Conservation (phyloP, 1,140 invertebrate species). For the Acromyrmex charruanus region DNA sequence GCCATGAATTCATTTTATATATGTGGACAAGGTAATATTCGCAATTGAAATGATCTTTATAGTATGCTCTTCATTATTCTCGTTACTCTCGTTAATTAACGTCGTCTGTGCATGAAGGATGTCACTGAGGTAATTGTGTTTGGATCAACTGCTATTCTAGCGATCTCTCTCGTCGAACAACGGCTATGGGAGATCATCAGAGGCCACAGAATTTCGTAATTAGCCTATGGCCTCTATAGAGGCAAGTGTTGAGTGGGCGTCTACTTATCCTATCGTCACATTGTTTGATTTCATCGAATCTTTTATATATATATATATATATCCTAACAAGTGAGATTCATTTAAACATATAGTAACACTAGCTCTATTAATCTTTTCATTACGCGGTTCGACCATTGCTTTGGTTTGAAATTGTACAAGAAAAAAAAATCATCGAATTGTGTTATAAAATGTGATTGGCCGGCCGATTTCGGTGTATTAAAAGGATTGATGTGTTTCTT, state of each 20-base stretch:
- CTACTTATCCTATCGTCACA: constrained; percentile 62
- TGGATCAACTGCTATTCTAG: constrained; percentile 60
- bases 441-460: neutral
- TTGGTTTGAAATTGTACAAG: neutral
- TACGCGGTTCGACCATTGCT: neutral
- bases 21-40: constrained; percentile 1
- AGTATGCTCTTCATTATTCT: constrained; percentile 65
- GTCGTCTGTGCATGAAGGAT: constrained; percentile 30
- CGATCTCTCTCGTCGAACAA: constrained; percentile 66
- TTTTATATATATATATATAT: constrained; percentile 15
- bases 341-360: constrained; percentile 27
- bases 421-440: constrained; percentile 20
- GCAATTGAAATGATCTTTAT: constrained; percentile 40
- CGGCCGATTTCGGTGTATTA: neutral
- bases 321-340: constrained; percentile 25
- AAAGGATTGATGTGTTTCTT: constrained; percentile 22
- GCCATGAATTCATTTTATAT: constrained; percentile 10
- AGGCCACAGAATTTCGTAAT: constrained; percentile 71
- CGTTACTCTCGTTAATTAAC: constrained; percentile 68
- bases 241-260: constrained; percentile 64
- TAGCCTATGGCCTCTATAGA: constrained; percentile 46
- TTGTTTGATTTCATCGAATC: constrained; percentile 68
- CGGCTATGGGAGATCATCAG: constrained; percentile 59
- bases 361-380: constrained; percentile 27
- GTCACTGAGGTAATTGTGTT: constrained; percentile 69